Evolutionary conservation across 2,888 invertebrate species (phyloP).

Genomic region (Chrysolina americana): DNA sequence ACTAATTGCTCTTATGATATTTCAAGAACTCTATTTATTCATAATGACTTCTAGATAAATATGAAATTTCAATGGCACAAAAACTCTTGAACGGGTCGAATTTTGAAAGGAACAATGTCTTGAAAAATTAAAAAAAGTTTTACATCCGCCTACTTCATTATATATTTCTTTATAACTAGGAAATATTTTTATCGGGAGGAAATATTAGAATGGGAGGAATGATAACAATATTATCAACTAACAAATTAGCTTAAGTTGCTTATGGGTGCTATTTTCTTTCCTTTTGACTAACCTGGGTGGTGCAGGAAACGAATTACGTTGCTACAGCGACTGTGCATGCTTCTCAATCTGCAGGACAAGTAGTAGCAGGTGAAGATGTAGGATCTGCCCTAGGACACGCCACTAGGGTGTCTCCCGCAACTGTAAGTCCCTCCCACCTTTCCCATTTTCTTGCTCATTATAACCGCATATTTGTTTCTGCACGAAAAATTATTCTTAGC

Average conservation of each 20-base stretch:
- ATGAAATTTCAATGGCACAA: not conserved
- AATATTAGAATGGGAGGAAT: too few relatives aligned
- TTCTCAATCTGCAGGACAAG: conserved; percentile 66
- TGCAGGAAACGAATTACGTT: conserved; percentile 70
- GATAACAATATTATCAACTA: conserved; percentile 10
- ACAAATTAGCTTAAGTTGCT: conserved; percentile 27
- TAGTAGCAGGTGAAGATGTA: conserved; percentile 68
- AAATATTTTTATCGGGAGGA: not conserved
- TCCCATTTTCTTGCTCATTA: conserved; percentile 18
- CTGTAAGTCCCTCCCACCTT: conserved; percentile 77
- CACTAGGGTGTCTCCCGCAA: conserved; percentile 90
- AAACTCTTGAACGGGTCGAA: too few relatives aligned
- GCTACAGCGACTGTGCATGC: conserved; percentile 73
- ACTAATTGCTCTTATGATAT: too few relatives aligned
- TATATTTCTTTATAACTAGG: not conserved
- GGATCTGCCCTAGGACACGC: conserved; percentile 80
- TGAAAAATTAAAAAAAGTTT: too few relatives aligned
- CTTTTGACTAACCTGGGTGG: conserved; percentile 51
- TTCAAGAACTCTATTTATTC: not conserved
- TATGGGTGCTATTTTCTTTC: conserved; percentile 33
- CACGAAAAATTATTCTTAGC: conserved; percentile 95
- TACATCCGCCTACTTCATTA: too few relatives aligned
- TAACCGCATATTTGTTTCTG: conserved; percentile 12
- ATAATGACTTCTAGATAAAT: not conserved
- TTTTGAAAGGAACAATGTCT: too few relatives aligned